Base-by-base conservation (phyloP, 1,140 invertebrate species). In the Drosophila nasuta region DNA sequence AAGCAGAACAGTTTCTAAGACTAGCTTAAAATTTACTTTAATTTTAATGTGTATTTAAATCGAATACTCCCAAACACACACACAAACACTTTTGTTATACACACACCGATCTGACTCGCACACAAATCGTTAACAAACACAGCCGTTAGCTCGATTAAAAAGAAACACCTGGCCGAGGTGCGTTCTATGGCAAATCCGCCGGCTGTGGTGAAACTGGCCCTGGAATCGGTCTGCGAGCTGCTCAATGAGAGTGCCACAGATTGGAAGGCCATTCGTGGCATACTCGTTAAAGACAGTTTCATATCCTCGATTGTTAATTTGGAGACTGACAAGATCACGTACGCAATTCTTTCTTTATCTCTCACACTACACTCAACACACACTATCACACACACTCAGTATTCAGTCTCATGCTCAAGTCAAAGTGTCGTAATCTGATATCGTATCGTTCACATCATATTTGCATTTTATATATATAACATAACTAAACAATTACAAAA, bases 301-400 rank as follows among this genome's bases (percentile, higher is more conserved):
- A 99, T 99, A 93, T 96, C 97, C 30, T 98, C 97, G 69, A 99
- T 99, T 93, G 97, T 99, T 93, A 99, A 99, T 95, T 99, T 99
- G 95, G 96, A 96, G 93, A 99, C 98, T 75, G 97, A 98, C 91
- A 95, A 96, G 91, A 96, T 99, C 93, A 96, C 96, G 96, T 98
- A 97, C 95, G 96, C 94, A 96, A 80, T 94, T 66, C 46, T 78
- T 54, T 69, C 65, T 81, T 52, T 73, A 52, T 80, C 67, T 83
- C 54, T 63, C 62, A 49, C 75, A 71, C 95, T 77, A 69, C 48
- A 45, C 38, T 13, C 3, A 4, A 71, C 58, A 68, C 35, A 25
- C n/a, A 56, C 64, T 54, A 38, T 58, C 10, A 59, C 25, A 43
- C 51, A 20, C 33, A 41, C 38, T 48, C 59, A 59, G 20, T 62